A percentile compares a stretch with the other conserved stretches of the same genome.
phyloP scores from a whole-genome alignment of 1,140 invertebrate species.

The Euglossa dilemma region DNA sequence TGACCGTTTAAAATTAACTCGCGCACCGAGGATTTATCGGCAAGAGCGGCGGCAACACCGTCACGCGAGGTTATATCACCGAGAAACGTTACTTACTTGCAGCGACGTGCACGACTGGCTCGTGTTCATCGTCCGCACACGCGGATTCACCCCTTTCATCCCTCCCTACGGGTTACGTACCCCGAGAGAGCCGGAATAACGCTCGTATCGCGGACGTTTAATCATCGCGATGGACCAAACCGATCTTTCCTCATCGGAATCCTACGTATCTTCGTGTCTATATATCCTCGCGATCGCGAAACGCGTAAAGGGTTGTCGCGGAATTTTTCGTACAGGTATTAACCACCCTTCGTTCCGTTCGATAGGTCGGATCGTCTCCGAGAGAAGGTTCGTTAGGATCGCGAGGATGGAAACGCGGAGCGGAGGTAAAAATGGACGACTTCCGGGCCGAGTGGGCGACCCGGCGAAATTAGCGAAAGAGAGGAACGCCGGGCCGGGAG shows the following conservation, averaged over 20 bases:
- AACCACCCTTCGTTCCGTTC: no score
- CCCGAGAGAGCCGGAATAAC: not conserved
- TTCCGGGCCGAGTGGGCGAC: slow-evolving; percentile 15
- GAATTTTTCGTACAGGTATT: no score
- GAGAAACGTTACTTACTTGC: slow-evolving; percentile 39
- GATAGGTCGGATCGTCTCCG: not conserved
- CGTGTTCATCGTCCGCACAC: slow-evolving; percentile 3
- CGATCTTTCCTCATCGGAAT: no score
- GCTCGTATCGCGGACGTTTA: not conserved
- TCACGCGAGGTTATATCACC: slow-evolving; percentile 55
- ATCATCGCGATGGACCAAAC: not conserved
- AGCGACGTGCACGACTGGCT: slow-evolving; percentile 1
- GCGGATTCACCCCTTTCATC: not conserved
- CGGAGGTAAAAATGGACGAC: slow-evolving; percentile 9
- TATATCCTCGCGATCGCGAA: no score
- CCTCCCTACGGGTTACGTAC: not conserved
- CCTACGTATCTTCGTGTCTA: no score
- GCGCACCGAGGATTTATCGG: slow-evolving; percentile 56
- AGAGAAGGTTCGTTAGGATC: not conserved
- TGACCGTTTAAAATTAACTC: slow-evolving; percentile 65
- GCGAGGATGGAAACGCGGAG: not conserved
- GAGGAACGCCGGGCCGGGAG: not conserved
- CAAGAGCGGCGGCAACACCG: not conserved
- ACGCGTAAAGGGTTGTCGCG: no score
- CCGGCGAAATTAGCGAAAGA: slow-evolving; percentile 28